Conservation (phyloP, 2,888 invertebrate species). For the Archips xylosteana region DNA sequence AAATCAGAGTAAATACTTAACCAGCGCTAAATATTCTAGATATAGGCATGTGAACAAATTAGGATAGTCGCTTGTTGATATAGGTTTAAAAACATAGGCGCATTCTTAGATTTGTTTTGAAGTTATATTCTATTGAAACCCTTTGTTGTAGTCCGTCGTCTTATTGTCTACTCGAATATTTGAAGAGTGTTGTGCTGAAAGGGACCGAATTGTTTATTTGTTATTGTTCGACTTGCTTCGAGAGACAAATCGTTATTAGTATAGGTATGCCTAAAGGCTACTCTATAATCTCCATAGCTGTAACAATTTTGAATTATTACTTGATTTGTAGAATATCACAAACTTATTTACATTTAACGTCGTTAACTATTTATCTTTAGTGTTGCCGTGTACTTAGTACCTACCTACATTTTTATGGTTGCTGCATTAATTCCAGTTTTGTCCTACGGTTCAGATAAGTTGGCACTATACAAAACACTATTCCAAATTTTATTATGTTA, state of each 20-base stretch:
- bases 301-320: no score
- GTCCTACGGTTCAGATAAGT: no score
- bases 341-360: no score
- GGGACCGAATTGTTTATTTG: constrained; percentile 57
- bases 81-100: constrained; percentile 58
- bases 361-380: no score
- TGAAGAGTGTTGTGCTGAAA: constrained; percentile 59
- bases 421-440: no score
- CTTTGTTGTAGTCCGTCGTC: constrained; percentile 76
- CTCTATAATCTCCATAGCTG: neutral
- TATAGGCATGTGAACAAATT: constrained; percentile 48
- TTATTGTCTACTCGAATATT: constrained; percentile 76
- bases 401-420: no score
- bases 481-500: no score
- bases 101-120: constrained; percentile 67
- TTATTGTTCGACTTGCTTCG: constrained; percentile 43
- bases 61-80: constrained; percentile 44
- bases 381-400: no score
- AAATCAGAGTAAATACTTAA: neutral
- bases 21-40: neutral
- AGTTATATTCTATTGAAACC: constrained; percentile 77
- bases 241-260: neutral
- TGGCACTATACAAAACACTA: no score
- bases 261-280: neutral
- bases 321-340: no score